Conservation (phyloP, 1,140 invertebrate genomes). For the Drosophila tani region DNA sequence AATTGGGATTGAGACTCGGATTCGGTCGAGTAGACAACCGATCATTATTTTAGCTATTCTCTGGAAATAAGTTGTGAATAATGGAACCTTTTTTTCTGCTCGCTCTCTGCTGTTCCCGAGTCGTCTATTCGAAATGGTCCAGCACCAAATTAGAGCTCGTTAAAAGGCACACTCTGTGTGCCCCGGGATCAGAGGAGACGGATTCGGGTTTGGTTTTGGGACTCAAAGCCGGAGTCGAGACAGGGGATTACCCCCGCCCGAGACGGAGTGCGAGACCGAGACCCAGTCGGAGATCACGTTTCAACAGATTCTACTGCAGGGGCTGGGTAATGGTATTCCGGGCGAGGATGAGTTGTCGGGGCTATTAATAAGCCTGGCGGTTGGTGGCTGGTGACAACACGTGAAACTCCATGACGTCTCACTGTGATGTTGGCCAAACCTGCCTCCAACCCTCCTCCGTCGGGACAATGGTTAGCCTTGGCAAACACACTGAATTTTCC, state of each 20-base stretch:
- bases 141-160: conserved; percentile 81
- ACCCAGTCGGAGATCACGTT: conserved; percentile 58
- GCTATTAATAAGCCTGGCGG: conserved; percentile 77
- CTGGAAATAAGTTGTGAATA: conserved; percentile 61
- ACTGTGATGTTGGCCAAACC: conserved; percentile 63
- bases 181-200: conserved; percentile 36
- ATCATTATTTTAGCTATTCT: conserved; percentile 66
- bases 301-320: conserved; percentile 77
- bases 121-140: conserved; percentile 58
- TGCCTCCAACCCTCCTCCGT: conserved; percentile 55
- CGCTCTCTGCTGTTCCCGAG: conserved; percentile 11
- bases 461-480: conserved; percentile 54
- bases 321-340: conserved; percentile 21
- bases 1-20: conserved; percentile 32
- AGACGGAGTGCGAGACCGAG: conserved; percentile 17
- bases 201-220: conserved; percentile 5
- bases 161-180: conserved; percentile 78
- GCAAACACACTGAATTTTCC: conserved; percentile 66
- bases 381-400: conserved; percentile 84
- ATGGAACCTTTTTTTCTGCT: conserved; percentile 54
- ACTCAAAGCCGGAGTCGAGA: conserved; percentile 33
- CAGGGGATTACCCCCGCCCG: conserved; percentile 56
- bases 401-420: conserved; percentile 83
- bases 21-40: conserved; percentile 62
- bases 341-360: conserved; percentile 32